phyloP scores from a whole-genome alignment of 2,888 invertebrate genomes.

The Hypolimnas misippus region DNA sequence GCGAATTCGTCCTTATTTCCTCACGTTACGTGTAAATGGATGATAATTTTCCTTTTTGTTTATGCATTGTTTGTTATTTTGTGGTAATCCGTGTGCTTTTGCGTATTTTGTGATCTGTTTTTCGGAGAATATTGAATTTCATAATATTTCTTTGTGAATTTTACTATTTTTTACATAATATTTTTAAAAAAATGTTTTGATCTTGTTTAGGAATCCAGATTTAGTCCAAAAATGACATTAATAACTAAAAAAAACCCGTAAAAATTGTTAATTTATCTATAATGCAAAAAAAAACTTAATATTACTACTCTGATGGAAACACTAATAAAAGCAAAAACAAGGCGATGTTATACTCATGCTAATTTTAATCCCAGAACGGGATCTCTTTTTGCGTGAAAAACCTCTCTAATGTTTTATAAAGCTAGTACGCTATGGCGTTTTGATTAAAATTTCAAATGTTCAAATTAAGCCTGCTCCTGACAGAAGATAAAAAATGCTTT shows the following conservation, averaged over 20 bases:
- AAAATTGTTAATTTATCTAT: too few relatives aligned
- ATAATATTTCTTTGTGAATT: neutral
- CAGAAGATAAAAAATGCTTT: slow-evolving; percentile 18
- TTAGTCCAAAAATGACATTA: too few relatives aligned
- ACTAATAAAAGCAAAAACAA: neutral
- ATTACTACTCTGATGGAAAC: too few relatives aligned
- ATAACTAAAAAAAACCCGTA: too few relatives aligned
- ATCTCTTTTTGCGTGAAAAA: slow-evolving; percentile 1
- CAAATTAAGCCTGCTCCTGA: slow-evolving; percentile 13
- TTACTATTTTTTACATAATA: too few relatives aligned
- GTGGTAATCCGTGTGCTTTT: slow-evolving; percentile 39
- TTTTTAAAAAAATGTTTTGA: too few relatives aligned
- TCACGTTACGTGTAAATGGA: slow-evolving; percentile 50
- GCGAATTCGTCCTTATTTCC: slow-evolving; percentile 36
- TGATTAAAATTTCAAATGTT: slow-evolving; percentile 32
- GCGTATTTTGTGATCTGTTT: slow-evolving; percentile 38
- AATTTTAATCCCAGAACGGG: neutral
- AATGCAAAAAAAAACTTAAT: too few relatives aligned
- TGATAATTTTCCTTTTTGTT: slow-evolving; percentile 39
- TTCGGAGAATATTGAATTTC: slow-evolving; percentile 31
- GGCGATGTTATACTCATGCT: neutral
- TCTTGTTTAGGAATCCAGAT: too few relatives aligned
- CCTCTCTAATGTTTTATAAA: slow-evolving; percentile 16
- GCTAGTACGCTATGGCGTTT: slow-evolving; percentile 15
- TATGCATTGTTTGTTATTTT: slow-evolving; percentile 26